Evolutionary conservation across 2,797 vertebrate genomes (phyloP).

Genomic region (Coregonus ussuriensis): DNA sequence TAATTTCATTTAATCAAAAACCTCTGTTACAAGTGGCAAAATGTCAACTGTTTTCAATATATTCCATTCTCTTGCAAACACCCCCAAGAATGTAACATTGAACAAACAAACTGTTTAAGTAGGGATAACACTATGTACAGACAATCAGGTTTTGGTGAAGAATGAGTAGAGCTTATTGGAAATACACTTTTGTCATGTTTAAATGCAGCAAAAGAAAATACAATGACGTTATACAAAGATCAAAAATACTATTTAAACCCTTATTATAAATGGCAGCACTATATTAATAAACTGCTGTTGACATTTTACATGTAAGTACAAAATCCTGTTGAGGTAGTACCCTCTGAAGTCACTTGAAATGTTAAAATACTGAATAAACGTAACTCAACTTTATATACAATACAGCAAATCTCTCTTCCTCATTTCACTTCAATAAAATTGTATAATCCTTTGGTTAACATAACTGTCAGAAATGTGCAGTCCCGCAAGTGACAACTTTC

Average conservation of each 20-base stretch:
- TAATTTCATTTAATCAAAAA: constrained; percentile 78
- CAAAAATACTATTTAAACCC: constrained; percentile 88
- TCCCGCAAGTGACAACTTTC: constrained; percentile 73
- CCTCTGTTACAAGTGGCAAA: constrained; percentile 79
- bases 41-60: constrained; percentile 65
- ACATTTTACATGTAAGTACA: constrained; percentile 83
- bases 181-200: constrained; percentile 77
- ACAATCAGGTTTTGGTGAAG: constrained; percentile 77
- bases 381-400: constrained; percentile 73
- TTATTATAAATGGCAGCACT: constrained; percentile 86
- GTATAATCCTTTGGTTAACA: constrained; percentile 82
- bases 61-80: constrained; percentile 65
- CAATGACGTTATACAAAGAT: constrained; percentile 88
- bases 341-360: constrained; percentile 85
- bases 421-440: constrained; percentile 73
- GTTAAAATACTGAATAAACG: constrained; percentile 85
- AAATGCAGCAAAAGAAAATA: constrained; percentile 84
- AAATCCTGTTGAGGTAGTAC: constrained; percentile 84
- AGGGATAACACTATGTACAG: constrained; percentile 79
- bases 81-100: constrained; percentile 71
- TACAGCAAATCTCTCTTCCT: constrained; percentile 65
- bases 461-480: constrained; percentile 82
- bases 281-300: constrained; percentile 84
- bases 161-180: constrained; percentile 81
- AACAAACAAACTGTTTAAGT: constrained; percentile 77